Conservation (phyloP, 2,797 vertebrate genomes). For the Rhodeus uyekii region DNA sequence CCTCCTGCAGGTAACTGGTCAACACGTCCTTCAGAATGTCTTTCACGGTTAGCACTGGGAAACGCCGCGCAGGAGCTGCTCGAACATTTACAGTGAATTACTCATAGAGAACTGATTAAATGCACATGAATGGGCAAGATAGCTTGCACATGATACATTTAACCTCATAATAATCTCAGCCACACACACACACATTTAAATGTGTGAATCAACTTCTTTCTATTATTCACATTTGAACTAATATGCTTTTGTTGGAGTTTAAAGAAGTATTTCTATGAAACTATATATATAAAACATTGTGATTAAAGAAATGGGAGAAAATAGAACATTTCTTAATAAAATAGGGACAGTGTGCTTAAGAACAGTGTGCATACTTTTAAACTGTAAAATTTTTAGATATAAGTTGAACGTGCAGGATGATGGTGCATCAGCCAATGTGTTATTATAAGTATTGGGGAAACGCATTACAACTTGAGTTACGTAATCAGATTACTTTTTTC, state of each 20-base stretch:
- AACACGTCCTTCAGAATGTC: slow-evolving; percentile 87
- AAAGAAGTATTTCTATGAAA: not conserved
- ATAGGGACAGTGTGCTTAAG: not conserved
- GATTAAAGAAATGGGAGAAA: not conserved
- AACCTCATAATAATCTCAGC: not conserved
- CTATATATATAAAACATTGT: not conserved
- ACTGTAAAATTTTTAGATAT: not conserved
- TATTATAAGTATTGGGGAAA: too few species aligned
- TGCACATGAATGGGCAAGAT: not conserved
- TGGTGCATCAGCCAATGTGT: not conserved
- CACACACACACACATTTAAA: not conserved
- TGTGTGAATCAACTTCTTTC: not conserved
- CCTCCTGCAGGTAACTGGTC: slow-evolving; percentile 79
- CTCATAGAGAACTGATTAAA: not conserved
- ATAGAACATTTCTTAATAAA: not conserved
- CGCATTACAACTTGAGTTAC: too few species aligned
- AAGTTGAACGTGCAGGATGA: not conserved
- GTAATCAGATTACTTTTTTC: too few species aligned
- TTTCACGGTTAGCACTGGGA: slow-evolving; percentile 76
- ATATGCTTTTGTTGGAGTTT: not conserved
- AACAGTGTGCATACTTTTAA: not conserved
- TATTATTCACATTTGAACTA: not conserved
- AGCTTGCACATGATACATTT: not conserved
- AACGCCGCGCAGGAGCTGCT: slow-evolving; percentile 77
- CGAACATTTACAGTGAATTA: slow-evolving; percentile 32